A percentile compares a stretch with the other conserved stretches of the same genome.
Conservation (phyloP, 2,797 vertebrate species). For the Tauraco hartlaubi region DNA sequence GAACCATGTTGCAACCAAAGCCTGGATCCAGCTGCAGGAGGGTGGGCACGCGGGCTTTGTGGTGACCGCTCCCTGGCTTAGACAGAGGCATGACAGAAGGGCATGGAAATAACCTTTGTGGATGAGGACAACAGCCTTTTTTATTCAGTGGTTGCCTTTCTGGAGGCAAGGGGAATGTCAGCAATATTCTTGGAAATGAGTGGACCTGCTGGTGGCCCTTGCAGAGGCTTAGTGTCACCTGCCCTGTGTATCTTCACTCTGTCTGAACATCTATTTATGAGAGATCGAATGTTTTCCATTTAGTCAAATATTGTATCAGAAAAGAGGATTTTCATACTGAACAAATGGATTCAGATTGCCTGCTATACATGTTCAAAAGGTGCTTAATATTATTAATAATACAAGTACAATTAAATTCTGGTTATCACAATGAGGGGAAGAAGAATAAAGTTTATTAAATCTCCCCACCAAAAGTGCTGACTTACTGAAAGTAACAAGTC, state of each 20-base stretch:
- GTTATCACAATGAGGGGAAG: slow-evolving; percentile 24
- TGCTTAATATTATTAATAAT: slow-evolving; percentile 28
- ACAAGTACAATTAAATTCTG: slow-evolving; percentile 35
- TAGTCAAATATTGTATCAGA: not conserved
- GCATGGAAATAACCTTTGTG: not conserved
- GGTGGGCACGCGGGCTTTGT: not conserved
- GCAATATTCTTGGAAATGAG: not conserved
- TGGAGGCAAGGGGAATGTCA: not conserved
- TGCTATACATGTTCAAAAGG: not conserved
- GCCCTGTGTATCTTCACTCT: not conserved
- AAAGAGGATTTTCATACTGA: not conserved
- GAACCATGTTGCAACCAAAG: not conserved
- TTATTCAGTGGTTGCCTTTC: not conserved
- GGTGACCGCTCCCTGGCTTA: not conserved
- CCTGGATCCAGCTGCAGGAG: not conserved
- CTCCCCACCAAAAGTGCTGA: slow-evolving; percentile 18
- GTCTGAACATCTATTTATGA: not conserved
- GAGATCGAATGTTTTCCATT: not conserved
- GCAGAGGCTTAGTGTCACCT: not conserved
- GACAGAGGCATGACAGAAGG: not conserved
- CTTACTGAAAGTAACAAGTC: slow-evolving; percentile 42
- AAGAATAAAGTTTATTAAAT: slow-evolving; percentile 59
- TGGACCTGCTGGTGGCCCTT: not conserved
- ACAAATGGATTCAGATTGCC: not conserved
- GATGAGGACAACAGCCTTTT: not conserved